A percentile compares a stretch with the other conserved stretches of the same genome.
Conservation (phyloP, 2,797 vertebrate genomes). For the Bradypus variegatus region DNA sequence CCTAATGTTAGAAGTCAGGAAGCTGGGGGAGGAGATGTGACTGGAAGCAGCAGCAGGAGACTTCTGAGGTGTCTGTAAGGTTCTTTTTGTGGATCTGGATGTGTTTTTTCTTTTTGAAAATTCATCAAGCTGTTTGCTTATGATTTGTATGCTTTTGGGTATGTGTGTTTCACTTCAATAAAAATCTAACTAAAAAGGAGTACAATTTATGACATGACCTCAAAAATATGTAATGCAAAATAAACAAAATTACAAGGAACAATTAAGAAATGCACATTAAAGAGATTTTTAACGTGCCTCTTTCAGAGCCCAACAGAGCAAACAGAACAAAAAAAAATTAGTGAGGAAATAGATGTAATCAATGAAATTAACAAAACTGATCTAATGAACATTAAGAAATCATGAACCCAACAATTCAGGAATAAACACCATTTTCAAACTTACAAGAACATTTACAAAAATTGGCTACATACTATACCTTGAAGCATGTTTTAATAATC, state of each 20-base stretch:
- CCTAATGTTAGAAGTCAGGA: neutral
- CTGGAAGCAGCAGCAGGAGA: neutral
- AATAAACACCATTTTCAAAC: constrained; percentile 27
- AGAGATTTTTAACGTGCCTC: neutral
- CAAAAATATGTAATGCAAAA: neutral
- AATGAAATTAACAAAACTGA: neutral
- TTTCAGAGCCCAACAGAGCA: neutral
- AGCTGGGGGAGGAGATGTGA: neutral
- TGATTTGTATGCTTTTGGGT: neutral
- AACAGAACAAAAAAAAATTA: neutral
- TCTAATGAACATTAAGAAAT: neutral
- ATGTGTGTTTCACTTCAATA: neutral
- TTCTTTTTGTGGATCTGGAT: neutral
- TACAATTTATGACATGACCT: neutral
- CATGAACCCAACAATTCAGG: neutral
- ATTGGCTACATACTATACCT: neutral
- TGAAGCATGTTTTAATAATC: constrained; percentile 2
- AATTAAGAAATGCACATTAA: neutral
- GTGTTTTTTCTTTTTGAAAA: neutral
- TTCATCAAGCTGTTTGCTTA: neutral
- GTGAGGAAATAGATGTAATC: neutral
- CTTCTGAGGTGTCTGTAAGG: neutral
- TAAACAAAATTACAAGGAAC: neutral
- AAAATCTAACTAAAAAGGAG: neutral
- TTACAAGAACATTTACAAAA: neutral